A percentile compares a stretch with the other conserved stretches of the same genome.
Evolutionary conservation across 2,888 invertebrate genomes (phyloP).

Genomic region (Lobophora halterata): DNA sequence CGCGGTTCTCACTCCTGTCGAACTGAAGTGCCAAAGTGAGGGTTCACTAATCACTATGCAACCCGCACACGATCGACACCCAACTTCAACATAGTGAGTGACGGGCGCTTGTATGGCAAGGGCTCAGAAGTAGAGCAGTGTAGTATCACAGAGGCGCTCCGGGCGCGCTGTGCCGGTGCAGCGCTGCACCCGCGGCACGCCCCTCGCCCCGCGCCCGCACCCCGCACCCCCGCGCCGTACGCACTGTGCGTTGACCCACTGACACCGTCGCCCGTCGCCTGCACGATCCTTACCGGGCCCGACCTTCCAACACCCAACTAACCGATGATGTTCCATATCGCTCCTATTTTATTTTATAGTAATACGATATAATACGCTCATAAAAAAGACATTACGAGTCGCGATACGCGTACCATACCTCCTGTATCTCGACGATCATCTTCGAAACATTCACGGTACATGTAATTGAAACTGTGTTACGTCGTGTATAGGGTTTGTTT

Average conservation of each 20-base stretch:
- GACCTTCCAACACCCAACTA: constrained; percentile 44
- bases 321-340: constrained; percentile 29
- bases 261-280: constrained; percentile 70
- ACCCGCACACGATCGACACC: too few species aligned
- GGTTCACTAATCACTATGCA: too few species aligned
- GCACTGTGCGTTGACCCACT: constrained; percentile 80
- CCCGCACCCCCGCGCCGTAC: constrained; percentile 49
- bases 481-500: constrained; percentile 37
- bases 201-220: constrained; percentile 43
- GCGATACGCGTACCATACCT: constrained; percentile 62
- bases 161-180: constrained; percentile 29
- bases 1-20: too few species aligned
- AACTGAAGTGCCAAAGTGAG: too few species aligned
- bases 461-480: constrained; percentile 29
- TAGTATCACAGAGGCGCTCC: constrained; percentile 34
- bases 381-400: constrained; percentile 43
- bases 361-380: too few species aligned
- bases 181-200: constrained; percentile 22
- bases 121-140: too few species aligned
- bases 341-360: too few species aligned
- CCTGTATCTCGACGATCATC: constrained; percentile 77
- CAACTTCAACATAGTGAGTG: too few species aligned
- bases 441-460: constrained; percentile 13
- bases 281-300: constrained; percentile 75
- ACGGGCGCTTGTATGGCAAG: too few species aligned